Base-by-base conservation (phyloP, 2,888 invertebrate species). In the Theretra japonica region DNA sequence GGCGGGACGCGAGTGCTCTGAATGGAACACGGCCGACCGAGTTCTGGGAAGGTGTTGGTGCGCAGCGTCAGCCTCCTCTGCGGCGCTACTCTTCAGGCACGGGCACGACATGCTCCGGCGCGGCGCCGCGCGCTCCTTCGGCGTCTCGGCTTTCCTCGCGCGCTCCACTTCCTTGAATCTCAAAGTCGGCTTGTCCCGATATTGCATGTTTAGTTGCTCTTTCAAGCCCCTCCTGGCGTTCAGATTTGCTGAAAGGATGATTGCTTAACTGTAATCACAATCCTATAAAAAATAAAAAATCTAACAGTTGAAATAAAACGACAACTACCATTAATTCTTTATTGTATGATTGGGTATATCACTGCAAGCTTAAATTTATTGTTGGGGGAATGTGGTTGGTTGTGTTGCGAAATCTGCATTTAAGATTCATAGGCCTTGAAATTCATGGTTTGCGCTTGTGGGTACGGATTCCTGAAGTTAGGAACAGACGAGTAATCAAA, bases 241-340 rank as follows among this genome's bases (percentile, higher is more conserved):
- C 75, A 77, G 75, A 79, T 82, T 87, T 73, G 87, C 91, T 91
- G 91, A 91, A 92, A 92, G 85, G 86, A 90, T 84, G 84, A 88
- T 82, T 82, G 74, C 73, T 77, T 75, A 82, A 73, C 81, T 87
- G 80, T 88, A 83, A 83, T 84, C 78, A 79, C 77, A 79, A 79
- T 82, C 81, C 82, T 81, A 79, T 73, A 17, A 60, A 68, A 68
- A 65, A 41, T 71, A 56, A 65, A 69, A n/a, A n/a, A 4, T 17
- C 58, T 2, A 28, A 60, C 2, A 17, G 17, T 30, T 30, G 15
- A 79, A 86, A 83, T 80, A 30, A 84, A 83, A 84, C 75, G 60
- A 71, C 30, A 68, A 7, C 62, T 71, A 53, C 6, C 56, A 28
- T 65, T 74, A 4, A 74, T 73, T 76, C 70, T 84, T 83, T 82